These are phyloP conservation scores for Campoplex nolae DNA, from an alignment of 2,888 invertebrate species.

Conservation along the genomic window DNA sequence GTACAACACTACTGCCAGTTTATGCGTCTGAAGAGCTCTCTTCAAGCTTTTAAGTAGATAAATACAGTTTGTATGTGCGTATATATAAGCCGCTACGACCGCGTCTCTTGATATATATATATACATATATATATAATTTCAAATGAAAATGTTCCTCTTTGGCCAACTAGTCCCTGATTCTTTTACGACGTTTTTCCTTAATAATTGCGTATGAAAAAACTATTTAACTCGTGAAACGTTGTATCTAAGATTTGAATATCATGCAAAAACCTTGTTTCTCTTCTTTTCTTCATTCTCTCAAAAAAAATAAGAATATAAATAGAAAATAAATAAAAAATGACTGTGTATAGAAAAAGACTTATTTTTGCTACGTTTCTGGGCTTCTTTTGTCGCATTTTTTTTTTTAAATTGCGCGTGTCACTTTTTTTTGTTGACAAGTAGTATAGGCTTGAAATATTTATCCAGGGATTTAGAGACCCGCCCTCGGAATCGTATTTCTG, in stretches of 20 bases:
- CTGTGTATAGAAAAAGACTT: too few relatives aligned
- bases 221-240: too few relatives aligned
- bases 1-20: constrained; percentile 39
- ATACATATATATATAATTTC: neutral
- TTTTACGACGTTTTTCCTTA: neutral
- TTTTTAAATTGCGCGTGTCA: neutral
- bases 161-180: neutral
- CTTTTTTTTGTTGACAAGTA: neutral
- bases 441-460: neutral
- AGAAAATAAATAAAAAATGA: too few relatives aligned
- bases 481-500: neutral
- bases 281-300: too few relatives aligned
- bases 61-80: neutral
- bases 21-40: constrained; percentile 11
- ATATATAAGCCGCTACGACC: too few relatives aligned
- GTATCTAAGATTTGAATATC: too few relatives aligned
- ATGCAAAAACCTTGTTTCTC: too few relatives aligned
- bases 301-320: too few relatives aligned
- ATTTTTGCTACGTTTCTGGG: neutral
- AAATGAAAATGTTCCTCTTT: neutral
- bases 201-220: neutral
- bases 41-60: neutral
- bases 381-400: neutral
- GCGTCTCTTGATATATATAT: too few relatives aligned
- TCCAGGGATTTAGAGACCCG: neutral